These are phyloP conservation scores for Ptychochromis oligacanthus DNA, from an alignment of 2,113 vertebrate genomes.

Conservation along the genomic window DNA sequence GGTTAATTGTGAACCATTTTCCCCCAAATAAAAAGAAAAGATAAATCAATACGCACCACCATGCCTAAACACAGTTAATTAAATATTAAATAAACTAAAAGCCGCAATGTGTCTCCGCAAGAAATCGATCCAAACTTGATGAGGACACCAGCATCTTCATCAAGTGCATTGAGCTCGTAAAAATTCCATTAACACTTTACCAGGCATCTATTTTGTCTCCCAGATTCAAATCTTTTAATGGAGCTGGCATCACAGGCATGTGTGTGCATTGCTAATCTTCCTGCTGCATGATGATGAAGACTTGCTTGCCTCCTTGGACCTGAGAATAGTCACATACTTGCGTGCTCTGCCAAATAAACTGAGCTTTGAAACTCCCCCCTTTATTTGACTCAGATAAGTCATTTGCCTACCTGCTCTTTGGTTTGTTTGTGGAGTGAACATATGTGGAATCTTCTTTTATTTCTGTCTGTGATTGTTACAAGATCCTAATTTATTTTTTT, in stretches of 20 bases:
- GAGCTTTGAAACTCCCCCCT: constrained; percentile 10
- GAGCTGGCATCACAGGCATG: constrained; percentile 41
- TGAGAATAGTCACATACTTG: constrained; percentile 1
- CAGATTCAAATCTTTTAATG: constrained; percentile 73
- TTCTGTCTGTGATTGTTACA: neutral
- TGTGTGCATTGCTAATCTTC: constrained; percentile 6
- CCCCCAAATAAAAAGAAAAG: neutral
- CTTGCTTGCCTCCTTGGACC: constrained; percentile 40
- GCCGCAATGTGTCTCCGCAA: constrained; percentile 45
- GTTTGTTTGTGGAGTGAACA: neutral
- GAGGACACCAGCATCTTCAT: constrained; percentile 57
- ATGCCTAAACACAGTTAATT: constrained; percentile 46
- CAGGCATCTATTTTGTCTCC: constrained; percentile 56
- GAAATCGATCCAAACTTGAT: constrained; percentile 61
- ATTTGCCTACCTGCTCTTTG: neutral
- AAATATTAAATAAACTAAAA: constrained; percentile 63
- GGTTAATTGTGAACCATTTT: constrained; percentile 22
- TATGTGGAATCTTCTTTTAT: neutral
- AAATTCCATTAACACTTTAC: constrained; percentile 69
- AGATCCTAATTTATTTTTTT: neutral
- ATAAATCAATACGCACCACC: constrained; percentile 22
- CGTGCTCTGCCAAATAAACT: neutral
- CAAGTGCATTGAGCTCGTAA: constrained; percentile 63
- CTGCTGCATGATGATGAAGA: constrained; percentile 49
- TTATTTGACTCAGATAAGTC: neutral